Base-by-base conservation (phyloP, 2,888 invertebrate species). In the Hyalella azteca region DNA sequence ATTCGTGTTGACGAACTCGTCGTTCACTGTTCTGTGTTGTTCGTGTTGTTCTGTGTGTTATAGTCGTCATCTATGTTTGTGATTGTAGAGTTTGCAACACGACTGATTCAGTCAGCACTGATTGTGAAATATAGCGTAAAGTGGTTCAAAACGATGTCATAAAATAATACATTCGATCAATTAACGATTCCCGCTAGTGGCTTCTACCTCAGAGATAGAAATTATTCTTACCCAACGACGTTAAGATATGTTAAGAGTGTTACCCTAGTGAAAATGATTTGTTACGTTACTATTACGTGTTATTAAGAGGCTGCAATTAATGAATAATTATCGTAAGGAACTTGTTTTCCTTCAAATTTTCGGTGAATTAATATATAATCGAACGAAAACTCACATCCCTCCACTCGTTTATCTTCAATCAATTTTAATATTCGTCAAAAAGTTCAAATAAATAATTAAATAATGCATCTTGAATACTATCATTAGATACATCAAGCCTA, bases 241-340 rank as follows among this genome's bases (percentile, higher is more conserved):
- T 32, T 66, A 32, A 15, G 3, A 15, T 66, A 29, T 29, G 36
- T 66, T 22, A 36, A 66, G 54, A 54, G 29, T 66, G 13, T 66
- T 29, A 29, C 13, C 19, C 7, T 66, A 66, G 22, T 19, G 26
- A 36, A 66, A 36, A 9, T 45, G 45, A 19, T 5, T 36, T 66
- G 36, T 13, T 66, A 13, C 9, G 22, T 66, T 66, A 36, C n/a
- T 5, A 5, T 36, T 66, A 36, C 19, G 3, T 66, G 36, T 36
- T 22, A 66, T 29, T 66, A 15, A 66, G 66, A 66, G 66, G 66
- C 66, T 66, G 66, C 66, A 19, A 15, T 66, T 13, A 66, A 32
- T 22, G n/a, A 54, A 3, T 54, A 54, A 26, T 54, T 54, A 54
- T 9, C 11, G 22, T 7, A 54, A 5, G 26, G 54, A 22, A 26